Base-by-base conservation (phyloP, 2,113 vertebrate genomes). In the Melozone crissalis region DNA sequence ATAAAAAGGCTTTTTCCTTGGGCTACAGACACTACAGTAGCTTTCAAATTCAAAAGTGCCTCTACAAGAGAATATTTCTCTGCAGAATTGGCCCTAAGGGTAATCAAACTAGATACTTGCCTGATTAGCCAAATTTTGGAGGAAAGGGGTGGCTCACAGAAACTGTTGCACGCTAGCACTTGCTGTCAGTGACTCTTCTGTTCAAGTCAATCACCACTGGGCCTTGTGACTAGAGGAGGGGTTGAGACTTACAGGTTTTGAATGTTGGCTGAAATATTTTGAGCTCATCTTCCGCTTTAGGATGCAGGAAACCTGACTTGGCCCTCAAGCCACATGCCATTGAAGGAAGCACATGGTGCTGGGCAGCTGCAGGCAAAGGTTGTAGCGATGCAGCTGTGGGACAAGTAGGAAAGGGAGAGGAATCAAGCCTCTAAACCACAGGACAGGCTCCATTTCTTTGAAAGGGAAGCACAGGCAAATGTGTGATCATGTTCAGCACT, bases 101-200 rank as follows among this genome's bases (percentile, higher is more conserved):
- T 15, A 9, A 9, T 35, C 31, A 89, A 73, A 44, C 10, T 75
- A 76, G 21, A 15, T 35, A 41, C 49, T 47, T 41, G 35, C 72
- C 63, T 17, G 11, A 81, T 63, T 15, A 87, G 13, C 13, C 33
- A 49, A 31, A 85, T 77, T 92, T 85, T 76, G 66, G 49, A 73
- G 62, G 27, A 66, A 94, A 80, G 8, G 11, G 4, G 26, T 18
- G 39, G 33, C 30, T 89, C n/a, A 21, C 51, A 58, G 21, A 57
- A 77, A 33, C 7, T 51, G 47, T 31, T 82, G 52, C 0, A 0
- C 0, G 0, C 49, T 28, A 33, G 23, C 16, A n/a, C 46, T 79
- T 80, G 31, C 10, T 69, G 54, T 26, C 66, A 43, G 33, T 62
- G 59, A 44, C 94, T 90, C 55, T 75, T 72, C 59, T 66, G 16